Evolutionary conservation across 2,888 invertebrate species (phyloP), one percentile per base, ranked within the genome.

Genomic region (Eristalinus sepulchralis): DNA sequence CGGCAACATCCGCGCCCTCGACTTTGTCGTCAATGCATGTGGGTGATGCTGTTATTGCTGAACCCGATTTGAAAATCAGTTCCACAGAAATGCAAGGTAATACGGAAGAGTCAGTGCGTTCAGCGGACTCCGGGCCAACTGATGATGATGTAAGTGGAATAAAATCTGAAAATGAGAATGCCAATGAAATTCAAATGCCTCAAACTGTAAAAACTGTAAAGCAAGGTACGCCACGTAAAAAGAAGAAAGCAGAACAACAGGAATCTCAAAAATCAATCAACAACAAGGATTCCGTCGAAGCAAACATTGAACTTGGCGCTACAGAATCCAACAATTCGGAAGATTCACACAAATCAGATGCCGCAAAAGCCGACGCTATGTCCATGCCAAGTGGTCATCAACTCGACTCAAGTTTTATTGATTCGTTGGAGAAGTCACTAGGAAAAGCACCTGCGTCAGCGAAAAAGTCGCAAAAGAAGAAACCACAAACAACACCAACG

Each of bases 351-450:
- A 81, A 82, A 39, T 13, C 22, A 0, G 77, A 64, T 0, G 5
- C 39, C 17, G 5, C 1, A 5, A 73, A 73, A 60, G 6, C 17
- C 5, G 79, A 79, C 0, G 11, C n/a, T 22, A 86, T 83, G 53
- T 55, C 22, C 0, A 60, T 55, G 0, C 57, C 83, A 9, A 73
- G 34, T n/a, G n/a, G n/a, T 24, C 64, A 83, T 1, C 73, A 86
- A 62, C 75, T 83, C 1, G 86, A 86, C 39, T 79, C 86, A 2
- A 71, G 83, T 59, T 86, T 86, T 13, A 79, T 83, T 31, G 70
- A 86, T 60, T 78, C 83, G 0, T 53, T 86, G 0, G 78, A 83
- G 9, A 86, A 86, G 39, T 83, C 83, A 0, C 67, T 83, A 13
- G 9, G 73, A n/a, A 55, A 59, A 33, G 57, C 81, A 9, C 27